Evolutionary conservation across 2,113 vertebrate genomes (phyloP).

Genomic region (Salvator merianae): DNA sequence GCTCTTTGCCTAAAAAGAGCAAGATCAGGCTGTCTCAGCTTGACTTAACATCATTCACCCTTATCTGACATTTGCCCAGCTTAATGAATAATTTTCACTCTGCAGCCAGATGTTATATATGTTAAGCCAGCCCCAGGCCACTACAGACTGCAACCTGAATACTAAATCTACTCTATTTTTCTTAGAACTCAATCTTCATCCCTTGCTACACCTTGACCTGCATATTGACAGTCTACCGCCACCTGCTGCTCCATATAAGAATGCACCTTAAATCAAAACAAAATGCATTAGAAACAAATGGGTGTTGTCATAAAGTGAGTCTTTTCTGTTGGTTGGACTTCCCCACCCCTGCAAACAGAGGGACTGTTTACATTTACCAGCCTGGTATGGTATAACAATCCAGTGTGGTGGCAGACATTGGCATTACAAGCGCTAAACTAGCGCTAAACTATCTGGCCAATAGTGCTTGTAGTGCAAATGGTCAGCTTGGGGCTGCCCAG

Average conservation of each 20-base stretch:
- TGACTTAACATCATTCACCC: fast-evolving
- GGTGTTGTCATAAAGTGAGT: neutral
- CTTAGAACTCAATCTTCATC: neutral
- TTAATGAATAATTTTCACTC: neutral
- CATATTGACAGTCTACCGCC: neutral
- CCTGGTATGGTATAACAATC: too few relatives aligned
- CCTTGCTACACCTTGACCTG: neutral
- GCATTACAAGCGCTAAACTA: too few relatives aligned
- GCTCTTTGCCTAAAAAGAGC: neutral
- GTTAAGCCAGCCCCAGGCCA: neutral
- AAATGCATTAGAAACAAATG: neutral
- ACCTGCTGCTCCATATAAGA: neutral
- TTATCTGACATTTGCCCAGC: neutral
- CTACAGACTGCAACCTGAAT: neutral
- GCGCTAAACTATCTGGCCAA: too few relatives aligned
- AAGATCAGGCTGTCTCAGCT: neutral
- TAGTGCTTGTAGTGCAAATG: too few relatives aligned
- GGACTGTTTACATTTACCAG: too few relatives aligned
- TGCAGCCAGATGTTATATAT: neutral
- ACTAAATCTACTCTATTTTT: neutral
- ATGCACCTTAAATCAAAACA: neutral
- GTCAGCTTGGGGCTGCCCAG: too few relatives aligned
- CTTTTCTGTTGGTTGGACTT: neutral
- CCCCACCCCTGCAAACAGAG: neutral
- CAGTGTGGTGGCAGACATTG: too few relatives aligned